Evolutionary conservation across 2,797 vertebrate species (phyloP), one percentile per base, ranked within the genome.

Genomic region (Novumbra hubbsi): DNA sequence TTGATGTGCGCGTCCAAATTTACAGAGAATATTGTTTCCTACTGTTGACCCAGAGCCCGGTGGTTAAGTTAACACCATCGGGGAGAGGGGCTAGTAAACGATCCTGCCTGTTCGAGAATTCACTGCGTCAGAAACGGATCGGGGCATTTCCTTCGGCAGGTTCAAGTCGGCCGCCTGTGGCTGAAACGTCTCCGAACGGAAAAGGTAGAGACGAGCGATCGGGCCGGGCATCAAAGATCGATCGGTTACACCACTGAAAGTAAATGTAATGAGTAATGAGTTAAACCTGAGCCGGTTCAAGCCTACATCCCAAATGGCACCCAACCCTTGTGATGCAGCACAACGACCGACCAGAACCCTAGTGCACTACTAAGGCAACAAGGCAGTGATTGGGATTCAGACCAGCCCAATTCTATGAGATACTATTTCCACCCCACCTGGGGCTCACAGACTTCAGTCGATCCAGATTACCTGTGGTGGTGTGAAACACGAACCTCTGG

Each of bases 391-490:
- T 55, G 50, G n/a, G 55, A 12, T 11, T 3, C 8, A 0, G 0
- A n/a, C 55, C 19, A 14, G 41, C 45, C 38, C 24, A 11, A 2
- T 5, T 48, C 24, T 49, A 41, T 27, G 41, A 68, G 21, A 27
- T 84, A 85, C 4, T 1, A 72, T 68, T 70, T 73, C 11, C 15
- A 16, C 14, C 77, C 74, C 55, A 50, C 65, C 24, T 27, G 71
- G 71, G 55, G 81, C 80, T 78, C n/a, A 55, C 14, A 34, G 24
- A 70, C 71, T 79, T 50, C 72, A 38, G 84, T 85, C 75, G 66
- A 85, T 83, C 78, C 15, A 55, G 71, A 75, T 70, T 24, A 49
- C 71, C 14, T 63, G 57, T 3, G 45, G 52, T 34, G 60, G 64
- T 27, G 21, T 55, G 52, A 3, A n/a, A 57, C 4, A 14, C 2